Evolutionary conservation across 2,888 invertebrate genomes (phyloP), one percentile per base, ranked within the genome.

Genomic region (Molorchus minor): DNA sequence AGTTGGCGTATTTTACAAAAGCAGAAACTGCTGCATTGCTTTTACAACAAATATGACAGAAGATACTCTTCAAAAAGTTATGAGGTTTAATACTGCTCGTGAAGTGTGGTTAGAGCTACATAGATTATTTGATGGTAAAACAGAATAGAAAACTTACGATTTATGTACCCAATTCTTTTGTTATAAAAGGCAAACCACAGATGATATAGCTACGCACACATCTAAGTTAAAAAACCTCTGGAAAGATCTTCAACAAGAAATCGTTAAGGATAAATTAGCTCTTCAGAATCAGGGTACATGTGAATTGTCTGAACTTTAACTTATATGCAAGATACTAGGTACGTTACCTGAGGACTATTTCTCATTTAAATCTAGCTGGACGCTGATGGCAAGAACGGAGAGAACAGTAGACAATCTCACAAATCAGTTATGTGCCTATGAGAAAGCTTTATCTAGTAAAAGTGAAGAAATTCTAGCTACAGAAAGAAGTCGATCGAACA

Each of bases 101-200:
- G 65, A 67, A 44, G 61, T 67, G 5, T 65, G 63, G 65, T 8
- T 53, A 20, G 67, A 67, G 40, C 35, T 67, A 13, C 56, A 65
- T 33, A 53, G 45, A 36, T 44, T 67, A 12, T 67, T 35, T 46
- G 64, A 67, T 40, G 62, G 62, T 12, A 56, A 43, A 13, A 33
- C 53, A 19, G 58, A 67, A 56, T 61, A 65, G 17, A 67, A 67
- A 29, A 53, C 58, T 4, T 68, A 61, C 44, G 53, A 67, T 45
- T 19, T 61, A 16, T 61, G 60, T 54, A 47, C 63, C 19, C 33
- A 59, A 46, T 67, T 68, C 21, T 66, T 68, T 35, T 46, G 52
- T 19, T 64, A 53, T 38, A 8, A 44, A 5, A 44, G 13, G 17
- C 45, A 44, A 44, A 2, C 44, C 7, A 36, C 17, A 25, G 62